These are phyloP conservation scores for Drosophila kanapiae DNA, from an alignment of 1,140 invertebrate species.

Conservation along the genomic window DNA sequence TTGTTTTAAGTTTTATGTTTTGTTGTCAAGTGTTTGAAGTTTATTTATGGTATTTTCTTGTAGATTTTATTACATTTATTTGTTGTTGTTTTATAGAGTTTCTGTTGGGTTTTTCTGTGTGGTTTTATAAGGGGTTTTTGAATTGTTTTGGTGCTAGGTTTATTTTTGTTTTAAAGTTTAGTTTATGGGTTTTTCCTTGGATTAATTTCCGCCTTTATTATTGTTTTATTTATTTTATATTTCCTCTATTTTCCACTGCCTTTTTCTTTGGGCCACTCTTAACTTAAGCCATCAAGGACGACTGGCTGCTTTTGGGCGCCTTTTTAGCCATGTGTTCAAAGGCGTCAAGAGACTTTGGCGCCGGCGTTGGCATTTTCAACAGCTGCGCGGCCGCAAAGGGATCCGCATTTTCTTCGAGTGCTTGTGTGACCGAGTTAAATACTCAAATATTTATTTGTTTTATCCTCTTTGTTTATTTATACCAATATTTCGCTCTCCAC, in stretches of 20 bases:
- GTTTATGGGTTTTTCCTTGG: too few species aligned
- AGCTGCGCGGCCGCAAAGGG: constrained; percentile 62
- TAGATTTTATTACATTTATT: neutral
- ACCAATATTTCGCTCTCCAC: too few species aligned
- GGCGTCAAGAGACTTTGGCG: constrained; percentile 43
- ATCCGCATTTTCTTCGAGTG: constrained; percentile 38
- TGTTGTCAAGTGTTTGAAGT: neutral
- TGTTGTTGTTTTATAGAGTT: neutral
- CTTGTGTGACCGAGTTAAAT: neutral
- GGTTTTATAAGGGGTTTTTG: neutral
- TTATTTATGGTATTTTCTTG: neutral
- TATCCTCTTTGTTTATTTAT: constrained; percentile 17
- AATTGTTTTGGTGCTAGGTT: too few species aligned
- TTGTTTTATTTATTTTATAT: neutral
- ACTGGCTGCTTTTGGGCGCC: constrained; percentile 35
- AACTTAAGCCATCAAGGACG: neutral
- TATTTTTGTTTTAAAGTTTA: neutral
- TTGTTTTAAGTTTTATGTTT: neutral
- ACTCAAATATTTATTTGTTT: constrained; percentile 30
- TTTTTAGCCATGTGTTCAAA: constrained; percentile 16
- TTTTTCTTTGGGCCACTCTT: constrained; percentile 6
- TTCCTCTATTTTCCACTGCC: neutral
- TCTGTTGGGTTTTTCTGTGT: neutral
- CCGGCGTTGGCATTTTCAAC: constrained; percentile 60
- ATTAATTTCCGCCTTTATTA: neutral